Percentiles rank a stretch among this genome's conserved stretches.
Conservation (phyloP, 2,888 invertebrate genomes). For the Eupeodes latifasciatus region DNA sequence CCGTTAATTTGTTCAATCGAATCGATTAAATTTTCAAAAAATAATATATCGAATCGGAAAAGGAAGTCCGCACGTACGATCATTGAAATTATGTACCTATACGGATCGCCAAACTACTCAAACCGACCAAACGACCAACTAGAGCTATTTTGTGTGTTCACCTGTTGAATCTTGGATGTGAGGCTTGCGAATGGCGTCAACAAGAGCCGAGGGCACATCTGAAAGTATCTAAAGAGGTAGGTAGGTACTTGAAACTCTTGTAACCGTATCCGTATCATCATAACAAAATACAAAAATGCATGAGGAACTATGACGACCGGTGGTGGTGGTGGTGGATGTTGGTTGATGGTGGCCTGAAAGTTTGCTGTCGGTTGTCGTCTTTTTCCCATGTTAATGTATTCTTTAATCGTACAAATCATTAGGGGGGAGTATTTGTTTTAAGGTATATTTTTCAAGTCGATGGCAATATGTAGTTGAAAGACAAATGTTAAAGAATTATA, state of each 20-base stretch:
- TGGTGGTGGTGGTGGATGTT: slow-evolving; percentile 28
- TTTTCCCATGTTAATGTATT: slow-evolving; percentile 59
- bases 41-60: slow-evolving; percentile 15
- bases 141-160: slow-evolving; percentile 38
- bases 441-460: not conserved
- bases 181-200: slow-evolving; percentile 65
- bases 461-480: too few relatives aligned
- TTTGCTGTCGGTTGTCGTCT: slow-evolving; percentile 42
- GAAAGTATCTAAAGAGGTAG: slow-evolving; percentile 44
- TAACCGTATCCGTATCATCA: slow-evolving; percentile 53
- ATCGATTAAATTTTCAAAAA: slow-evolving; percentile 1
- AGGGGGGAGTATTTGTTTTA: slow-evolving; percentile 11
- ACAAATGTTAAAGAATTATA: too few relatives aligned
- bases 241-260: slow-evolving; percentile 60
- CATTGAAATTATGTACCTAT: slow-evolving; percentile 20
- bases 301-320: slow-evolving; percentile 22
- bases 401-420: not conserved
- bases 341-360: slow-evolving; percentile 50
- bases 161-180: slow-evolving; percentile 67
- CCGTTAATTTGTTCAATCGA: not conserved
- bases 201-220: slow-evolving; percentile 54
- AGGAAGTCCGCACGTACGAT: slow-evolving; percentile 60
- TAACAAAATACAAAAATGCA: slow-evolving; percentile 52
- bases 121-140: too few relatives aligned
- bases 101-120: slow-evolving; percentile 2